These are phyloP conservation scores for Hylia prasina DNA, from an alignment of 2,113 vertebrate genomes.

Conservation along the genomic window DNA sequence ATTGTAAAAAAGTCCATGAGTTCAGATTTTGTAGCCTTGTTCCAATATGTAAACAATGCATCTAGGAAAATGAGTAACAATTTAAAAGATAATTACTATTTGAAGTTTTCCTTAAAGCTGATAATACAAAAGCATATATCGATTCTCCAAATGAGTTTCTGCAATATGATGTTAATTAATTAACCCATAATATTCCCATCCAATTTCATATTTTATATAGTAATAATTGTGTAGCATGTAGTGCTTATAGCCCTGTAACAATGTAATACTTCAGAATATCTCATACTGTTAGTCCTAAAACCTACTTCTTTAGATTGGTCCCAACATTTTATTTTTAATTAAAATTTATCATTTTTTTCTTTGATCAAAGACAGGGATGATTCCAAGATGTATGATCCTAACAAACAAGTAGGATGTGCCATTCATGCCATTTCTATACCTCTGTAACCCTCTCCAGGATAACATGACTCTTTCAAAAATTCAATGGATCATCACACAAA, in stretches of 20 bases:
- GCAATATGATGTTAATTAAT: not conserved
- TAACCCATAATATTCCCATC: not conserved
- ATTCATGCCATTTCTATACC: not conserved
- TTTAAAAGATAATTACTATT: not conserved
- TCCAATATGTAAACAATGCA: slow-evolving; percentile 95
- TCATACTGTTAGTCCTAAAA: not conserved
- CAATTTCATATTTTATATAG: not conserved
- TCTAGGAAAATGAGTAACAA: slow-evolving; percentile 73
- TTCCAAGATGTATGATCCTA: not conserved
- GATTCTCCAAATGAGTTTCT: not conserved
- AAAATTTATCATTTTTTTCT: not conserved
- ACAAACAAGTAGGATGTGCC: not conserved
- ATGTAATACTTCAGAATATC: not conserved
- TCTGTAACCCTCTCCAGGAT: not conserved
- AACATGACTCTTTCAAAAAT: not conserved
- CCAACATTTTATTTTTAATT: not conserved
- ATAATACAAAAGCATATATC: not conserved
- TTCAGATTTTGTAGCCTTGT: slow-evolving; percentile 90
- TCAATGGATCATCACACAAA: not conserved
- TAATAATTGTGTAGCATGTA: not conserved
- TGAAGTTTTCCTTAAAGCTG: not conserved
- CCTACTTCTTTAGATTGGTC: not conserved
- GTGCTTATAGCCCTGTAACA: not conserved
- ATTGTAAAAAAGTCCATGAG: slow-evolving; percentile 98
- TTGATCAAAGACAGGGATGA: not conserved